Base-by-base conservation (phyloP, 2,113 vertebrate genomes). In the Rhabdornis inornatus region DNA sequence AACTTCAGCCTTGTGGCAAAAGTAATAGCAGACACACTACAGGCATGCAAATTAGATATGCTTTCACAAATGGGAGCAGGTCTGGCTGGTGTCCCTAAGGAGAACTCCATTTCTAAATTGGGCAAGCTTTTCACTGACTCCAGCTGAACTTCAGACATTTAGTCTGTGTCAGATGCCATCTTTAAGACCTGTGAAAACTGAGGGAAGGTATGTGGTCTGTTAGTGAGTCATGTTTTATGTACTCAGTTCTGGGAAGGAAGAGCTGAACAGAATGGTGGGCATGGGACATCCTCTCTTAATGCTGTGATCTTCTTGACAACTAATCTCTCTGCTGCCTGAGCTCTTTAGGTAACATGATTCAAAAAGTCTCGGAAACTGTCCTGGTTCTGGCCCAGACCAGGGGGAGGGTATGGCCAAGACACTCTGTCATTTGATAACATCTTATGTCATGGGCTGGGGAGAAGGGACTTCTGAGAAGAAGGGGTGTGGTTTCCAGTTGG, bases 1-100 rank as follows among this genome's bases (percentile, higher is more conserved):
- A 92, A 87, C 88, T 87, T 93, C 81, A 93, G 50, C n/a, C 70
- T 93, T 4, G 3, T 89, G 90, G 74, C 66, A 77, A 74, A 92
- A 77, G 74, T 84, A 94, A 70, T 61, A 85, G 74, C 91, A 95
- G 76, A 45, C 44, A 59, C 47, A 33, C 59, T 1, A 1, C 77
- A 91, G 70, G 42, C 2, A 20, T 81, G 33, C 39, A 81, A 89
- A 88, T 90, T 80, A 92, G 92, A 74, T 70, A 56, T 19, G 19
- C 33, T 78, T 70, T 77, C 76, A 70, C 56, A 64, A 66, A 90
- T 64, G 42, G 23, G 35, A 75, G 71, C 3, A 3, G 71, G 24
- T 56, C 65, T 92, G 52, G 20, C 68, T 89, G 52, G 13, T 33
- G 28, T 55, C 60, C 77, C 72, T 61, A 44, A 90, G 25, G 63